Evolutionary conservation across 2,113 vertebrate genomes (phyloP), one percentile per base, ranked within the genome.

Genomic region (Sander lucioperca): DNA sequence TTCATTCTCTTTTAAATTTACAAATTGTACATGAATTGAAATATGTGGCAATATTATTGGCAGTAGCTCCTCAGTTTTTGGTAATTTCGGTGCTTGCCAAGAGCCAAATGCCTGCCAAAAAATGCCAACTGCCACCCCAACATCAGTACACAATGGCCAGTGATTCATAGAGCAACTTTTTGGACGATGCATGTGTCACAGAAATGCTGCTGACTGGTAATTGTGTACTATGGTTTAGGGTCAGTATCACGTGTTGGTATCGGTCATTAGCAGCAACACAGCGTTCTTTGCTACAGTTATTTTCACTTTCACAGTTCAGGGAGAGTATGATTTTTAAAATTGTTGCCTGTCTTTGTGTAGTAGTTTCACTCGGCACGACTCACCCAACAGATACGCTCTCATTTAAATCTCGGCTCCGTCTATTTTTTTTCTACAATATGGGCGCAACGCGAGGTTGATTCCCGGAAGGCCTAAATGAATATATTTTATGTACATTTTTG

Each of bases 81-180:
- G 45, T 43, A 9, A 53, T 33, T 36, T 15, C 27, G 51, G 27
- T 50, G 21, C 30, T 6, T 21, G 54, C 39, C 11, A 15, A 39
- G n/a, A 70, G 23, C 21, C 18, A 48, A 61, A 45, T 61, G 50
- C 36, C 36, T 39, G 18, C 62, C 59, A 1, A 43, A 43, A 80
- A 74, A 65, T 70, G 58, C 65, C 59, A 62, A 15, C 59, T 47
- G n/a, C 33, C 47, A 67, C n/a, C 23, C 43, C 56, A 75, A 36
- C 66, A 56, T 56, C 23, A 18, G 39, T 43, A 43, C 68, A 65
- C 67, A 77, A 15, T 25, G 51, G 4, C 33, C 19, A 6, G 51
- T 57, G 63, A 77, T 80, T 77, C 68, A 70, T 59, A 43, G 23
- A 19, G n/a, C 68, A 65, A 30, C 23, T 71, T 74, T 83, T 48